A percentile compares a stretch with the other conserved stretches of the same genome.
These are phyloP conservation scores for Heteromormyrus szaboi DNA, from an alignment of 2,797 vertebrate species.

Conservation along the genomic window DNA sequence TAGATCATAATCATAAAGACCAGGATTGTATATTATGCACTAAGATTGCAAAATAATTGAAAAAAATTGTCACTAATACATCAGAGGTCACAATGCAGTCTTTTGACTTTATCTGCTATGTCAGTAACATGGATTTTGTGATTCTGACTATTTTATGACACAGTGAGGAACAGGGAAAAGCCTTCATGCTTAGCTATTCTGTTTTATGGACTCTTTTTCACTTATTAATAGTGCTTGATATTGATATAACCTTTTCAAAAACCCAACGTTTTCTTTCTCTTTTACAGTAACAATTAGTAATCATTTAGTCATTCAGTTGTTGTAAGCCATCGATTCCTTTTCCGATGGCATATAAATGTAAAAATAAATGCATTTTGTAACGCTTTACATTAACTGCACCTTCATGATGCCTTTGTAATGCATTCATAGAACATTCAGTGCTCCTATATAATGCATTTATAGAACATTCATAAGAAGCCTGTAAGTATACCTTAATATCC, in stretches of 20 bases:
- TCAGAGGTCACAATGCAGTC: not conserved
- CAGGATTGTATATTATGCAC: not conserved
- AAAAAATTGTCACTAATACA: not conserved
- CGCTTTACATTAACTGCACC: not conserved
- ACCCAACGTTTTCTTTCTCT: not conserved
- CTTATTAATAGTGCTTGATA: not conserved
- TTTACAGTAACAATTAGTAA: not conserved
- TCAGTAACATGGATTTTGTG: not conserved
- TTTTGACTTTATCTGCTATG: not conserved
- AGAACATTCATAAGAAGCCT: not conserved
- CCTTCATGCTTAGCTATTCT: not conserved
- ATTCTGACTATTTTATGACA: not conserved
- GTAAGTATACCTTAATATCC: not conserved
- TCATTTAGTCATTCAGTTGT: not conserved
- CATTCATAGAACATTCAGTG: not conserved
- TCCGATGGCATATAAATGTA: constrained; percentile 16
- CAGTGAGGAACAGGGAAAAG: not conserved
- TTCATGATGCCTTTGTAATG: not conserved
- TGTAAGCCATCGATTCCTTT: constrained; percentile 2
- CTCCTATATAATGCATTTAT: not conserved
- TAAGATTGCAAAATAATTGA: not conserved
- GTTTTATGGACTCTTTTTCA: not conserved
- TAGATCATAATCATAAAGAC: not conserved
- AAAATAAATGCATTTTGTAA: not conserved
- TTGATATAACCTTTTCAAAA: constrained; percentile 16